Base-by-base conservation (phyloP, 2,113 vertebrate genomes). In the Condylura cristata region DNA sequence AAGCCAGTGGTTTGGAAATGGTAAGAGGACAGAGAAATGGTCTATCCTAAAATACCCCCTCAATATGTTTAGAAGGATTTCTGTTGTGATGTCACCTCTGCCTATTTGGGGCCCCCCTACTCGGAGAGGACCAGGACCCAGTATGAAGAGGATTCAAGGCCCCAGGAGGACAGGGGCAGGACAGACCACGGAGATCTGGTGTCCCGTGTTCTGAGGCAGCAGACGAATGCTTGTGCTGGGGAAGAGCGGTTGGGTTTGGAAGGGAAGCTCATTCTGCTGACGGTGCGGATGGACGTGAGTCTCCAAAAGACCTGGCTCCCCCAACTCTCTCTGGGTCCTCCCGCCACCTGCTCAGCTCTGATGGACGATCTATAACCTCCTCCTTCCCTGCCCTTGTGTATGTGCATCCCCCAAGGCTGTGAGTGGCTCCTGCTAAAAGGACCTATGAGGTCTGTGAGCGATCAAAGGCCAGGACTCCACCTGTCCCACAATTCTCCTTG, bases 351-450 rank as follows among this genome's bases (percentile, higher is more conserved):
- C 6, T 32, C 18, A 46, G 6, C n/a, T 63, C 82, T 70, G 61
- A 61, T 37, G 18, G 51, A 30, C 8, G 6, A 80, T 46, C 32
- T 2, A 22, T 5, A 16, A 37, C 0, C 0, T 8, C 28, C 63
- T 12, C 20, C 5, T 30, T 9, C 13, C 39, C 70, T 41, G 30
- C 51, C 28, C 39, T 1, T 37, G 14, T 41, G 39, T 63, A 11
- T 0, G 8, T 0, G 0, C 2, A 30, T 41, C 2, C 12, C 51
- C 41, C 30, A 16, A 0, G 6, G 53, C 34, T 1, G 6, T 46
- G 70, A 65, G 34, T 11, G 28, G 46, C 16, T 10, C 6, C 5
- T 65, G 28, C 5, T 30, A 28, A 3, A 71, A 87, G 70, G 18
- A 63, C 63, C 66, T 70, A 37, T 13, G 63, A 20, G 51, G 20